These are phyloP conservation scores for Pseudanteris insignis DNA, from an alignment of 2,888 invertebrate genomes.

Conservation along the genomic window DNA sequence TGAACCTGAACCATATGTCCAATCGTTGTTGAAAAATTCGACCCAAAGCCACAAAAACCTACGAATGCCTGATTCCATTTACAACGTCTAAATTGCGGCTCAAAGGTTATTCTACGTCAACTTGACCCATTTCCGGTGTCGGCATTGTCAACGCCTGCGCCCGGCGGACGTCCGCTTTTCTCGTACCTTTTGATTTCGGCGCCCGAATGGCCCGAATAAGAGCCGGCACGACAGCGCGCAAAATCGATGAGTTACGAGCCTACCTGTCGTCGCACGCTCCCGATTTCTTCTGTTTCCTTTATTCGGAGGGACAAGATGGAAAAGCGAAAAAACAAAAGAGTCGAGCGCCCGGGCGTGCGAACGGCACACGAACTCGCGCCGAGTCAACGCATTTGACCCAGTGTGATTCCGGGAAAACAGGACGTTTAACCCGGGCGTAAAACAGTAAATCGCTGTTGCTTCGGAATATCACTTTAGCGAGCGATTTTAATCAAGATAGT, in stretches of 20 bases:
- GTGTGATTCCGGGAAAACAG: slow-evolving; percentile 3
- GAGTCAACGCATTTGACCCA: slow-evolving; percentile 8
- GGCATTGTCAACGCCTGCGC: slow-evolving; percentile 8
- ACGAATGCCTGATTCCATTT: slow-evolving; percentile 9
- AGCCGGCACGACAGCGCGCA: slow-evolving; percentile 1
- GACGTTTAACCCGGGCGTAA: slow-evolving; percentile 14
- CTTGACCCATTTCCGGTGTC: slow-evolving; percentile 32
- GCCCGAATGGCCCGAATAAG: no score
- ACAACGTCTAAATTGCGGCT: slow-evolving; percentile 7
- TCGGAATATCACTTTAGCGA: slow-evolving; percentile 28
- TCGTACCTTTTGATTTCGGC: no score
- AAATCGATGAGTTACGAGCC: slow-evolving; percentile 21
- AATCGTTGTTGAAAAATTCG: no score
- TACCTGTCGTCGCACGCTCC: no score
- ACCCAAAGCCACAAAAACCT: slow-evolving; percentile 9
- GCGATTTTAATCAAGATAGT: slow-evolving; percentile 32
- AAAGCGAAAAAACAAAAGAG: slow-evolving; percentile 2
- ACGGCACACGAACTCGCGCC: neutral
- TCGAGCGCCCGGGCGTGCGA: slow-evolving; percentile 3
- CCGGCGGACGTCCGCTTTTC: slow-evolving; percentile 13
- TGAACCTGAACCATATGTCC: no score
- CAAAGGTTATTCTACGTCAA: no score
- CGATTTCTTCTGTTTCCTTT: neutral
- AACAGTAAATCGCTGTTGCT: slow-evolving; percentile 14
- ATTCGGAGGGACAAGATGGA: neutral